Evolutionary conservation across 2,888 invertebrate genomes (phyloP), one percentile per base, ranked within the genome.

Genomic region (Ecdyonurus torrentis): DNA sequence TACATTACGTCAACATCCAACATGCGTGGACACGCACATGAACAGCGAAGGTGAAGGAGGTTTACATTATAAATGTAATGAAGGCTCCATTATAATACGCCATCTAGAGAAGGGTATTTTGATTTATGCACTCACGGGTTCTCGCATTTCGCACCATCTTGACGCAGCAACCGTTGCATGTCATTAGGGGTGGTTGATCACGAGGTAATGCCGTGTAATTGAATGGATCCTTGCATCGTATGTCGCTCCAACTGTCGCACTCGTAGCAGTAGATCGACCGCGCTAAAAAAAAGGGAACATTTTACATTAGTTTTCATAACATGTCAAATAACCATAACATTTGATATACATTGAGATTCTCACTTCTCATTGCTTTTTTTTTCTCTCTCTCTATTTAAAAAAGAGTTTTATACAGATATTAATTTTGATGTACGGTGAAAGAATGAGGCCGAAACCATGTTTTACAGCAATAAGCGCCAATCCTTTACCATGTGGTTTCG

Each of bases 121-220:
- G n/a, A n/a, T n/a, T 10, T 37, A 19, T 58, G 20, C 61, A 85
- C 90, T 89, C 74, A 92, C 92, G 85, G 76, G 89, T 87, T 78
- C 88, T 89, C 64, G 89, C 86, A 74, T 92, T 90, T 67, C 92
- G 86, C 71, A 94, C 92, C 89, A 94, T 92, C 79, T 94, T 94
- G 65, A 94, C 93, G 76, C 94, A 94, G 77, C 93, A 94, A 52
- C 94, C 94, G 72, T 91, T 87, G 75, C 94, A 94, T 25, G 88
- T 87, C 82, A 88, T 85, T 70, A 91, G 75, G 0, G 91, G 91
- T 5, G 93, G 93, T 75, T 91, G 91, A 74, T 91, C 90, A 62
- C 88, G 79, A 1, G 91, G 91, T 70, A 91, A 77, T 2, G 90
- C 89, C 19, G 92, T 92, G 76, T 91, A 91, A 78, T 94, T 93